Evolutionary conservation across 2,888 invertebrate species (phyloP).

Genomic region (Caenorhabditis sp.): DNA sequence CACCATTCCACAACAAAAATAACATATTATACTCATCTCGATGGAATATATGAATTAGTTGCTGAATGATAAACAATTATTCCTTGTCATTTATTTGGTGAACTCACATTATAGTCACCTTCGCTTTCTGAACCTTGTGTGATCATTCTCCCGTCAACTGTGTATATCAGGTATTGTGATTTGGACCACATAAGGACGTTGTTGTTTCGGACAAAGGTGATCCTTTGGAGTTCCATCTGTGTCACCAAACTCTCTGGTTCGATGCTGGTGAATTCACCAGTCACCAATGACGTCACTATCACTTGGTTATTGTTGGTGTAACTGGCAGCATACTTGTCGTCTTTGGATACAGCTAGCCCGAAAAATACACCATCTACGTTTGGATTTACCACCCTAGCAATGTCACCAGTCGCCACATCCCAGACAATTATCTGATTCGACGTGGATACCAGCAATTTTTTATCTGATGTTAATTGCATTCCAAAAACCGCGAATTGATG

Average conservation of each 20-base stretch:
- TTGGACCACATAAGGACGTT: constrained; percentile 59
- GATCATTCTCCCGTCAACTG: constrained; percentile 48
- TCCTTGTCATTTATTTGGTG: not conserved
- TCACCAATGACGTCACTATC: constrained; percentile 84
- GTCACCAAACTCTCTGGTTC: constrained; percentile 83
- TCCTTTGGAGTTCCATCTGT: constrained; percentile 76
- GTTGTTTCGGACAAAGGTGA: constrained; percentile 31
- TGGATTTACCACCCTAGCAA: constrained; percentile 87
- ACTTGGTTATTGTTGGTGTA: constrained; percentile 95
- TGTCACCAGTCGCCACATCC: constrained; percentile 88
- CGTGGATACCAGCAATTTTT: constrained; percentile 90
- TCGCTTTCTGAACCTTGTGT: constrained; percentile 33
- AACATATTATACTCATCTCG: constrained; percentile 25
- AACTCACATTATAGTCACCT: constrained; percentile 11
- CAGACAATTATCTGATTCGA: constrained; percentile 95
- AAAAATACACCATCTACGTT: constrained; percentile 85
- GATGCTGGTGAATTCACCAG: constrained; percentile 88
- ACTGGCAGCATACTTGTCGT: constrained; percentile 93
- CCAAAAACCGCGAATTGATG: constrained; percentile 97
- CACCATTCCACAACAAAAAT: constrained; percentile 51
- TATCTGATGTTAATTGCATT: constrained; percentile 87
- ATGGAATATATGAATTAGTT: constrained; percentile 56
- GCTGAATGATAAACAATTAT: constrained; percentile 23
- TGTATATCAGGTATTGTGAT: constrained; percentile 56
- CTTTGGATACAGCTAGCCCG: constrained; percentile 84